A percentile compares a stretch with the other conserved stretches of the same genome.
Evolutionary conservation across 2,888 invertebrate species (phyloP).

Genomic region (Erpobdella octoculata): DNA sequence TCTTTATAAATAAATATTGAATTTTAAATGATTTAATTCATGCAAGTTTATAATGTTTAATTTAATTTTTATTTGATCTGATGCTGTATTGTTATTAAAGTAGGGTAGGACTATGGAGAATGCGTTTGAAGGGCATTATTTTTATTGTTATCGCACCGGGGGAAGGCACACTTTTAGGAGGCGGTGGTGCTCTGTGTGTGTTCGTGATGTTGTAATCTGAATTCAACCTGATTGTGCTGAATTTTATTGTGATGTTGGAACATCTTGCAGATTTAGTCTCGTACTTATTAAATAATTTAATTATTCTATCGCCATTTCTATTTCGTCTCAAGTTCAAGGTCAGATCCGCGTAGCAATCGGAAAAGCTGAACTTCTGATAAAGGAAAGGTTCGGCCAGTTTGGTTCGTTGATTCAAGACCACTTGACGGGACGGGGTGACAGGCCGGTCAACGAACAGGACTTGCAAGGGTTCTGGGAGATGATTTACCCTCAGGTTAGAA

Average conservation of each 20-base stretch:
- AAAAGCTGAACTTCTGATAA: conserved; percentile 24
- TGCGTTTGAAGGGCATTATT: not conserved
- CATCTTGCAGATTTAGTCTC: not conserved
- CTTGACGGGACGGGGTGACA: conserved; percentile 5
- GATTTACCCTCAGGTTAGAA: conserved; percentile 20
- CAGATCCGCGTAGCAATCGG: conserved; percentile 16
- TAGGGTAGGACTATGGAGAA: too few relatives aligned
- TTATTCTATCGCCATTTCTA: conserved; percentile 7
- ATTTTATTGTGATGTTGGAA: not conserved
- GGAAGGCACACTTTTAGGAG: too few relatives aligned
- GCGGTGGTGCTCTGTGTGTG: too few relatives aligned
- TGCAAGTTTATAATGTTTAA: too few relatives aligned
- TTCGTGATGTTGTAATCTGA: not conserved
- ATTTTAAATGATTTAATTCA: too few relatives aligned
- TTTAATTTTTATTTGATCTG: too few relatives aligned
- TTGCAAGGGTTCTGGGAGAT: conserved; percentile 27
- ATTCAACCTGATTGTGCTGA: not conserved
- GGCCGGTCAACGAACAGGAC: not conserved
- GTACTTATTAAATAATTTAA: not conserved
- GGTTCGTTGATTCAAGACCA: not conserved
- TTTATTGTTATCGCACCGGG: not conserved
- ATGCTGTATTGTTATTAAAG: too few relatives aligned
- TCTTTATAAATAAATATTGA: too few relatives aligned
- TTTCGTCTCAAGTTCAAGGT: conserved; percentile 29
- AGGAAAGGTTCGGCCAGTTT: conserved; percentile 20